These are phyloP conservation scores for Scaptomyza tumidula DNA, from an alignment of 2,888 invertebrate species.

Conservation along the genomic window DNA sequence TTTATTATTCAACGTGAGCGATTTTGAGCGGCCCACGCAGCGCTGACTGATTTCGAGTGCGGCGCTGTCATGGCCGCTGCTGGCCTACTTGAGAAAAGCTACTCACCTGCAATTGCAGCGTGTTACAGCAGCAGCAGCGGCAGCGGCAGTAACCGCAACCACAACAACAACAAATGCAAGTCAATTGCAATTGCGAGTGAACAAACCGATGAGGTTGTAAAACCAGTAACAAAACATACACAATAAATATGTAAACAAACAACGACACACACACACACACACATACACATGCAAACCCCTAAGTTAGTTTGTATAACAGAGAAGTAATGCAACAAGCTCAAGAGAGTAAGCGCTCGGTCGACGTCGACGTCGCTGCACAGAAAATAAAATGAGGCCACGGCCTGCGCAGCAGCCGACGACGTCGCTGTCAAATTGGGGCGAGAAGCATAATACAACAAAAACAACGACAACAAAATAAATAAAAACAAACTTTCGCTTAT, in stretches of 20 bases:
- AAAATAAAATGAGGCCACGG: constrained; percentile 68
- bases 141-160: constrained; percentile 7
- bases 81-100: constrained; percentile 64
- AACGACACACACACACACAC: constrained; percentile 14
- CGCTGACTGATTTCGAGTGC: constrained; percentile 12
- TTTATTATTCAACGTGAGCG: constrained; percentile 18
- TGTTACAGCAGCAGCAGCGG: constrained; percentile 27
- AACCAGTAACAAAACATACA: constrained; percentile 59
- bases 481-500: constrained; percentile 62
- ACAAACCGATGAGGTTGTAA: constrained; percentile 57
- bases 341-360: constrained; percentile 33
- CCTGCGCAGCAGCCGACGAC: constrained; percentile 44
- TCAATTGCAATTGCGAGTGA: constrained; percentile 41
- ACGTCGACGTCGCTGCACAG: constrained; percentile 26
- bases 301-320: background rate
- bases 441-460: constrained; percentile 24
- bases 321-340: constrained; percentile 50
- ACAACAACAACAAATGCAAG: constrained; percentile 43
- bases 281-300: constrained; percentile 1
- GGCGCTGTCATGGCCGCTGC: constrained; percentile 27
- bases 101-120: constrained; percentile 58
- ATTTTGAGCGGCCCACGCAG: constrained; percentile 54
- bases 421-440: constrained; percentile 65
- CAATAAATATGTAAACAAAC: constrained; percentile 64
- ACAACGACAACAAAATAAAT: constrained; percentile 19